These are phyloP conservation scores for Tyrannus savana DNA, from an alignment of 2,113 vertebrate species.

Conservation along the genomic window DNA sequence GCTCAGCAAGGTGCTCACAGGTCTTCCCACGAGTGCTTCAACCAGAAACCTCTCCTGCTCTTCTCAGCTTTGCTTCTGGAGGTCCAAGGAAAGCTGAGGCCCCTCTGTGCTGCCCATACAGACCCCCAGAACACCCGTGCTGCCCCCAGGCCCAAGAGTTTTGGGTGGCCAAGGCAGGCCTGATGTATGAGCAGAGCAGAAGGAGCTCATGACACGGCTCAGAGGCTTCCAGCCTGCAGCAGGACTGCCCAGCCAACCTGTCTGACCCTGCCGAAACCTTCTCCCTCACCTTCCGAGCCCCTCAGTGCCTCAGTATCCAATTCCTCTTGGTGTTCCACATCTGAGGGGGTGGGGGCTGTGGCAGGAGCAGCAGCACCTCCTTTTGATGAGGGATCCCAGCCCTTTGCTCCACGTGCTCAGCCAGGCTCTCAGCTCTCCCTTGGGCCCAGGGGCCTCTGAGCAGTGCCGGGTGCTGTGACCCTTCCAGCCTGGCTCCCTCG, in stretches of 20 bases:
- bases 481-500: neutral
- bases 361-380: neutral
- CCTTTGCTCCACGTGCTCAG: neutral
- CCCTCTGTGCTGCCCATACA: neutral
- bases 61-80: neutral
- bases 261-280: neutral
- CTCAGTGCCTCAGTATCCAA: neutral
- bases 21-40: neutral
- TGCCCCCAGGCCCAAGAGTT: neutral
- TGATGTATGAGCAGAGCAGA: neutral
- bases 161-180: neutral
- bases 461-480: neutral
- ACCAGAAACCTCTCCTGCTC: neutral
- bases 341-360: neutral
- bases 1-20: neutral
- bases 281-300: neutral
- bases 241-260: neutral
- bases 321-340: neutral
- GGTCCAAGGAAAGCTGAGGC: neutral
- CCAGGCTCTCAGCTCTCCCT: neutral
- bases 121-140: neutral
- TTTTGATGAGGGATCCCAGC: accelerated
- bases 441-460: neutral
- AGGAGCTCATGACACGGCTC: neutral
- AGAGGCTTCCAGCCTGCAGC: neutral